These are phyloP conservation scores for Lepus townsendii DNA, from an alignment of 2,797 vertebrate genomes.

Conservation along the genomic window DNA sequence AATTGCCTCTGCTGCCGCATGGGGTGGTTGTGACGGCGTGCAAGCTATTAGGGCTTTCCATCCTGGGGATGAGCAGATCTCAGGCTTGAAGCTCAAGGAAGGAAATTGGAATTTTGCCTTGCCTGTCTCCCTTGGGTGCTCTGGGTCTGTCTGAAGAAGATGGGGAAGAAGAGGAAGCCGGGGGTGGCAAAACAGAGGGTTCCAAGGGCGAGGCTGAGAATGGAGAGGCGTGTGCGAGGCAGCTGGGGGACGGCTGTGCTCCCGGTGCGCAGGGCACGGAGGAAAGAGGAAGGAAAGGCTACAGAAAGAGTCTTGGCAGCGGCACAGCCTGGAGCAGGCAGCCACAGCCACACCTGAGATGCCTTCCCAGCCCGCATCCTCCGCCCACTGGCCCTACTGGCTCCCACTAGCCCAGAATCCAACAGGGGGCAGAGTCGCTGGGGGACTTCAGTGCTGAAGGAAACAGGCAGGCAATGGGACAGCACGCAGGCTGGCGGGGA, in stretches of 20 bases:
- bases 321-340: too few relatives aligned
- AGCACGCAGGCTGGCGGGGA: neutral
- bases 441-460: neutral
- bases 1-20: slow-evolving; percentile 82
- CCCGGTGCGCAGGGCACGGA: neutral
- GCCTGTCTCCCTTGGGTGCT: slow-evolving; percentile 74
- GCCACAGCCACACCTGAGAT: too few relatives aligned
- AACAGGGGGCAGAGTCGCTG: neutral
- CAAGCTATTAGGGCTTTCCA: slow-evolving; percentile 80
- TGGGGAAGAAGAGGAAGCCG: slow-evolving; percentile 68
- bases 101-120: slow-evolving; percentile 82
- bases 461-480: neutral
- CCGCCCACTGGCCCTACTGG: neutral
- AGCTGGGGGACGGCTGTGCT: neutral
- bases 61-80: slow-evolving; percentile 83
- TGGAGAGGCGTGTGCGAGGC: neutral
- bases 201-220: neutral
- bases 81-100: slow-evolving; percentile 81
- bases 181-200: slow-evolving; percentile 43
- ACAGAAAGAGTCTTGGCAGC: too few relatives aligned
- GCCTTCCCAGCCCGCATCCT: neutral
- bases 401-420: neutral
- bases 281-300: neutral
- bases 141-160: slow-evolving; percentile 73
- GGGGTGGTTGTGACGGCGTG: slow-evolving; percentile 79